A percentile compares a stretch with the other conserved stretches of the same genome.
Evolutionary conservation across 2,888 invertebrate genomes (phyloP).

Genomic region (Leucophenga maculata): DNA sequence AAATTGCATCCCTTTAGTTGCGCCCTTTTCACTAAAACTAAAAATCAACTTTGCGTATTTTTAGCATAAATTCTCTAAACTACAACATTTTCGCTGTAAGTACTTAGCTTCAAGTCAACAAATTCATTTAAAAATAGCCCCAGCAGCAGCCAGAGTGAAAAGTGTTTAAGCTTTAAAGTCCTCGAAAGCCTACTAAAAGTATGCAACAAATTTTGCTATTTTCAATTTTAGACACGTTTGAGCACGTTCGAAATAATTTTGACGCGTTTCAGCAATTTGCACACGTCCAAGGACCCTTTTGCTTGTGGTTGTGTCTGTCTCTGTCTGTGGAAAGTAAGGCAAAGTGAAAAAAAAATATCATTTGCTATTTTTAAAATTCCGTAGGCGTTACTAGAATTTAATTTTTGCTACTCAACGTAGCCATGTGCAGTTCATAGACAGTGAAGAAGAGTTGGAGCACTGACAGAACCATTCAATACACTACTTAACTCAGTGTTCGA

Average conservation of each 20-base stretch:
- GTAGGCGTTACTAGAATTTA: slow-evolving; percentile 53
- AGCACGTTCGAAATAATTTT: slow-evolving; percentile 51
- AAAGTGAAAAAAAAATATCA: neutral
- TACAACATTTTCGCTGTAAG: too few species aligned
- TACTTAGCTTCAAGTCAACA: too few species aligned
- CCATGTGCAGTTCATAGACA: too few species aligned
- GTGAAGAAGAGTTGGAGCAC: too few species aligned
- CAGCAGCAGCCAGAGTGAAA: neutral
- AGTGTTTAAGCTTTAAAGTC: neutral
- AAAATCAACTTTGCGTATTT: too few species aligned
- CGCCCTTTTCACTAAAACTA: too few species aligned
- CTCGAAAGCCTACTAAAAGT: neutral
- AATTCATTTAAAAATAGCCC: neutral
- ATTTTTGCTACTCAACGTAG: slow-evolving; percentile 41
- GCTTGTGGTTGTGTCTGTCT: neutral
- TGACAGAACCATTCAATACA: too few species aligned
- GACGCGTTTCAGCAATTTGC: slow-evolving; percentile 56
- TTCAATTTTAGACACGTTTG: slow-evolving; percentile 10
- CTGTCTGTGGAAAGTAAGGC: neutral
- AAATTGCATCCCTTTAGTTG: too few species aligned
- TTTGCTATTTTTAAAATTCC: slow-evolving; percentile 53
- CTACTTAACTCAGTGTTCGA: too few species aligned
- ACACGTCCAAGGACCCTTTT: slow-evolving; percentile 48
- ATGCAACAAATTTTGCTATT: slow-evolving; percentile 7
- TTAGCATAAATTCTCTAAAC: too few species aligned